These are phyloP conservation scores for Paramormyrops kingsleyae DNA, from an alignment of 2,113 vertebrate genomes.

Conservation along the genomic window DNA sequence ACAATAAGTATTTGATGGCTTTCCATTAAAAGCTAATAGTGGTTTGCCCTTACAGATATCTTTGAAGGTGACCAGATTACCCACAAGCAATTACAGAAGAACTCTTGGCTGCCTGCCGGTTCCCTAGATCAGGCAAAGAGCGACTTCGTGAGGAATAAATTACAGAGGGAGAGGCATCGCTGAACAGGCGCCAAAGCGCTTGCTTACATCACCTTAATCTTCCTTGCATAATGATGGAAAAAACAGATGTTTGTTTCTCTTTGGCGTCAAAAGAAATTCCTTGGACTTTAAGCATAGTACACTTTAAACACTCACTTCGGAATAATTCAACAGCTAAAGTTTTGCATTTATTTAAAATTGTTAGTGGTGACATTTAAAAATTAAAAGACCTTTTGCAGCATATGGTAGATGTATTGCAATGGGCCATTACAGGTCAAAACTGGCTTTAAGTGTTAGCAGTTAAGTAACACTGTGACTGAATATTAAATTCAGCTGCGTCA, in stretches of 20 bases:
- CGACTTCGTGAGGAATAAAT: conserved; percentile 46
- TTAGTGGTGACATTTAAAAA: conserved; percentile 5
- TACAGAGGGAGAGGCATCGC: conserved; percentile 10
- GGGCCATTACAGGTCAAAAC: neutral
- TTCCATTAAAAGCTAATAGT: conserved; percentile 56
- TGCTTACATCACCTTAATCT: neutral
- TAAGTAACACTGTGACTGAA: neutral
- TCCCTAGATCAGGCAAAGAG: conserved; percentile 42
- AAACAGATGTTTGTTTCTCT: neutral
- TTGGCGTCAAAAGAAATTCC: neutral
- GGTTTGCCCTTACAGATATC: conserved; percentile 60
- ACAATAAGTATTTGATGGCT: conserved; percentile 37
- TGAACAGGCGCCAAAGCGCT: neutral
- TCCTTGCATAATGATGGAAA: neutral
- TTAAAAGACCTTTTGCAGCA: neutral
- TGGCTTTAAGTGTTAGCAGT: neutral
- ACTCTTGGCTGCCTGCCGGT: conserved; percentile 48
- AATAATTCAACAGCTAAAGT: neutral
- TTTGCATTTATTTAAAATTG: neutral
- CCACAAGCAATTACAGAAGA: conserved; percentile 56
- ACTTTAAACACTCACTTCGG: neutral
- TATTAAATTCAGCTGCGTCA: neutral
- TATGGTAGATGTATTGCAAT: neutral
- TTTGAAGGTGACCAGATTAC: conserved; percentile 63
- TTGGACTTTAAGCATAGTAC: neutral